phyloP scores from a whole-genome alignment of 2,888 invertebrate genomes.

The Acanthosepion esculentum region DNA sequence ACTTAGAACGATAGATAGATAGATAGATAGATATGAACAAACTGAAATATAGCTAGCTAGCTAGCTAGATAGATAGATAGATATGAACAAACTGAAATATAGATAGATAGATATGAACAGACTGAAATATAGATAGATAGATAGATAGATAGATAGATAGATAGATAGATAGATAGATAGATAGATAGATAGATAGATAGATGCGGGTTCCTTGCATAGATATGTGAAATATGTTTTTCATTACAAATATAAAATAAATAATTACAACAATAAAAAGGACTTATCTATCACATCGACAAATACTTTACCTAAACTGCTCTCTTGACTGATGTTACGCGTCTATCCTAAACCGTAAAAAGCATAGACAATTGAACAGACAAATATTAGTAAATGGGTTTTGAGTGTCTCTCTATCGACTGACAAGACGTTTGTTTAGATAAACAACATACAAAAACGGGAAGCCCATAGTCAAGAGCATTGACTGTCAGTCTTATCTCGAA shows the following conservation, averaged over 20 bases:
- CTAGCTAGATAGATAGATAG: too few species aligned
- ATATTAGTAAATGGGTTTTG: neutral
- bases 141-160: neutral
- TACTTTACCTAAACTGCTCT: neutral
- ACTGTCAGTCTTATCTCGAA: neutral
- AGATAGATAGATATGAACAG: too few species aligned
- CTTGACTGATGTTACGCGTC: neutral
- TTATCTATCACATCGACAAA: neutral
- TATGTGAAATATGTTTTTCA: neutral
- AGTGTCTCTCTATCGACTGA: neutral
- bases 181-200: neutral
- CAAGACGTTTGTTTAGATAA: neutral
- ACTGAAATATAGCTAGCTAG: too few species aligned
- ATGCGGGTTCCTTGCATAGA: neutral
- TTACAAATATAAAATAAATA: neutral
- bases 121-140: neutral
- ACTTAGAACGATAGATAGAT: too few species aligned
- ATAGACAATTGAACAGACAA: neutral
- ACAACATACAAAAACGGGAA: neutral
- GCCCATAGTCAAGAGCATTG: neutral
- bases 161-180: conserved; percentile 3
- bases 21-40: too few species aligned
- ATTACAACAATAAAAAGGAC: neutral
- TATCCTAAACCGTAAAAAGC: neutral
- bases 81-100: too few species aligned